Evolutionary conservation across 2,113 vertebrate genomes (phyloP), one percentile per base, ranked within the genome.

Genomic region (Tragelaphus imberbis): DNA sequence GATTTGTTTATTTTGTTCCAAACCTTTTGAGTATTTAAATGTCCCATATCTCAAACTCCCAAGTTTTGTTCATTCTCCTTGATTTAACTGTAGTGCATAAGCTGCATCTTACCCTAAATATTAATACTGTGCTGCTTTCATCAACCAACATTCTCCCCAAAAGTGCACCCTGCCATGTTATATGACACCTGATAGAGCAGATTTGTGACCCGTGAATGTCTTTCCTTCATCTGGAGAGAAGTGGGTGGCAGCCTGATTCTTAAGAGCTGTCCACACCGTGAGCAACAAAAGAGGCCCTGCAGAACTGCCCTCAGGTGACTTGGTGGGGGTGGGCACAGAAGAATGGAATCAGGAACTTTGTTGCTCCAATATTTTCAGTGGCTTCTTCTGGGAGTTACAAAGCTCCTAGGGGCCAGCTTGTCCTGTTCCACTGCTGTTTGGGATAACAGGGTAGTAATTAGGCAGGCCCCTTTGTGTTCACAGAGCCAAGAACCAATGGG

Each of bases 1-100:
- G 23, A 95, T 97, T 75, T 96, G 79, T 98, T 98, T 98, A 98
- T 98, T 98, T 97, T 97, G 97, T 98, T 97, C 97, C 98, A 98
- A 98, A 97, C 97, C 82, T 95, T 97, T 97, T 97, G 90, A 96
- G 97, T 86, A 97, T 94, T 97, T 97, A 95, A 97, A 97, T 87
- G 97, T 97, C 86, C 95, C 97, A 97, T 91, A 87, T 97, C 77
- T 96, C 56, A 95, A 98, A 88, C 94, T 97, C 94, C 79, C 55
- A 95, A 85, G 81, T 87, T 98, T 98, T 95, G 96, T 98, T 97
- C 88, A 10, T 97, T 97, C 59, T 97, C 49, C 80, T 97, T 96
- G 93, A 89, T 93, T 97, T 95, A 85, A 97, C 89, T 97, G 91
- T 85, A 86, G 68, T 96, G 30, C 91, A 53, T 96, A 90, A 75